These are phyloP conservation scores for Anastrepha obliqua DNA, from an alignment of 1,140 invertebrate species.

Conservation along the genomic window DNA sequence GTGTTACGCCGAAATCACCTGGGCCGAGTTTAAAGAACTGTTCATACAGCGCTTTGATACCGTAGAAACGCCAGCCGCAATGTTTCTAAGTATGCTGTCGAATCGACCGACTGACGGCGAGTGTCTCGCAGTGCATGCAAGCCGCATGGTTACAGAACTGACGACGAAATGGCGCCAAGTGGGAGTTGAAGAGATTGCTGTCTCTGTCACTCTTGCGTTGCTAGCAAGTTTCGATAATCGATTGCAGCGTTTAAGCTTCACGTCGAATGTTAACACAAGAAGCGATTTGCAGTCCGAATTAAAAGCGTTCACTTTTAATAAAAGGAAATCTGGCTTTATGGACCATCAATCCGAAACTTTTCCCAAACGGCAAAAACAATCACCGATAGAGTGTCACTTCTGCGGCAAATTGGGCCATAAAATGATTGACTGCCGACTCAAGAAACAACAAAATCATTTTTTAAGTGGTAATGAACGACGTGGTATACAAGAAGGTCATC, in stretches of 20 bases:
- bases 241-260: slow-evolving; percentile 1
- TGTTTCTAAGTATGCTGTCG: background rate
- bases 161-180: background rate
- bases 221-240: background rate
- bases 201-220: background rate
- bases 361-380: too few relatives aligned
- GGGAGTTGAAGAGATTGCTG: background rate
- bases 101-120: background rate
- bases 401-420: too few relatives aligned
- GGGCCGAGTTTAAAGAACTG: background rate
- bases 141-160: background rate
- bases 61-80: background rate
- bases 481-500: too few relatives aligned
- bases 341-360: background rate
- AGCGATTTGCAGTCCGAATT: background rate
- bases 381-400: too few relatives aligned
- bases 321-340: background rate
- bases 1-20: background rate
- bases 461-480: too few relatives aligned
- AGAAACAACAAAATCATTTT: too few relatives aligned
- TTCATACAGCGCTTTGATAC: background rate
- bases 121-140: background rate
- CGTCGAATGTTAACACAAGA: background rate
- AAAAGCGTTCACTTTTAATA: background rate
- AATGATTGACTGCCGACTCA: too few relatives aligned